Base-by-base conservation (phyloP, 2,797 vertebrate genomes). In the Pangasius larnaudii region DNA sequence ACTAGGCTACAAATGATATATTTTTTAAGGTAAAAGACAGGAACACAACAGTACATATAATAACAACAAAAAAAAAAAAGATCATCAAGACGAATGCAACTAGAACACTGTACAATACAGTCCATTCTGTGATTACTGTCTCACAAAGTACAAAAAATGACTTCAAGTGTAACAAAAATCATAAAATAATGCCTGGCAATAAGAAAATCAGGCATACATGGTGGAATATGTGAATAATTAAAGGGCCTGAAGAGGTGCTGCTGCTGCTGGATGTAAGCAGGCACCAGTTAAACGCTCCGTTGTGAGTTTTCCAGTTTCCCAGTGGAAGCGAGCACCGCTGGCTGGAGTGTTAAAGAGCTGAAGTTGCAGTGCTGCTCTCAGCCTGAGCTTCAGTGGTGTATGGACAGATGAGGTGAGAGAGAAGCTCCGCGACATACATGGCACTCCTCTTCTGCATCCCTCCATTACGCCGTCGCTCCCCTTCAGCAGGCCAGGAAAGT, bases 401-500 rank as follows among this genome's bases (percentile, higher is more conserved):
- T 59, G 74, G 65, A 85, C 78, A 61, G 85, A 83, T 67, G 85
- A 86, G 80, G 80, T 71, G 88, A 87, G 85, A 39, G n/a, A 46
- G 79, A 88, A 53, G 83, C 49, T 24, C 46, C 9, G 58, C 0
- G 42, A 74, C 69, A 14, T n/a, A 56, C 69, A 74, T 59, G 71
- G 33, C 46, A 56, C 61, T 79, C 72, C 7, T 51, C 56, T 88
- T 19, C 74, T 53, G 63, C 58, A 65, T 77, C 63, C 67, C 63
- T 89, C 84, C 11, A 94, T 95, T 92, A 91, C 90, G 87, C 88
- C 84, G 59, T 88, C 88, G 61, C 90, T 93, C 91, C 92, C 65
- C 93, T 84, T 97, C 95, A 99, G 96, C 98, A 99, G 95, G 97
- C 94, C 86, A 99, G 97, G 92, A 99, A 99, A 90, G 96, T 94